A percentile compares a stretch with the other conserved stretches of the same genome.
These are phyloP conservation scores for Haliaeetus leucogaster DNA, from an alignment of 2,113 vertebrate species.

Conservation along the genomic window DNA sequence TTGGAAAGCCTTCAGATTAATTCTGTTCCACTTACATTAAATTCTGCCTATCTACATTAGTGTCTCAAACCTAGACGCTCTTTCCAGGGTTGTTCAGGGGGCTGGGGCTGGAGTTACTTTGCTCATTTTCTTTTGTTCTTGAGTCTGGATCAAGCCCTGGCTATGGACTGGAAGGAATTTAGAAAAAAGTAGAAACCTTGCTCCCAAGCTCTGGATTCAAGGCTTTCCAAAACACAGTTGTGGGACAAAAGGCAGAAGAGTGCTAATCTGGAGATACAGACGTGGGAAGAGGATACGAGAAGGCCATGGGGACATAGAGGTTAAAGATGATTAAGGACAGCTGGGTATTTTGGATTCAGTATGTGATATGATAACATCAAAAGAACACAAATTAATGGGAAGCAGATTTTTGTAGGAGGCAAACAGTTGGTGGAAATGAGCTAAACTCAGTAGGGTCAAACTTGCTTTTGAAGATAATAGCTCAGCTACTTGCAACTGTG, in stretches of 20 bases:
- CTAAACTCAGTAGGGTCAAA: not conserved
- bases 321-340: not conserved
- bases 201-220: not conserved
- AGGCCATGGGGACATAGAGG: not conserved
- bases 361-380: not conserved
- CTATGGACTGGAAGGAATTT: not conserved
- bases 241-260: not conserved
- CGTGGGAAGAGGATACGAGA: not conserved
- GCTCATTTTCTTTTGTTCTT: not conserved
- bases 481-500: not conserved
- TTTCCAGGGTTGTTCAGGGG: not conserved
- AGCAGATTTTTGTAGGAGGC: not conserved
- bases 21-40: not conserved
- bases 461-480: not conserved
- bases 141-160: not conserved
- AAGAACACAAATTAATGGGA: not conserved
- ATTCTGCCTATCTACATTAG: not conserved
- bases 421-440: not conserved
- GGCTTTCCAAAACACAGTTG: not conserved
- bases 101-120: not conserved
- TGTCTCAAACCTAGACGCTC: not conserved
- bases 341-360: not conserved
- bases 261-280: not conserved
- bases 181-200: not conserved
- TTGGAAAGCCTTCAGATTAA: not conserved